Percentiles rank a stretch among this genome's conserved stretches.
Evolutionary conservation across 2,113 vertebrate species (phyloP).

Genomic region (Datnioides undecimradiatus): DNA sequence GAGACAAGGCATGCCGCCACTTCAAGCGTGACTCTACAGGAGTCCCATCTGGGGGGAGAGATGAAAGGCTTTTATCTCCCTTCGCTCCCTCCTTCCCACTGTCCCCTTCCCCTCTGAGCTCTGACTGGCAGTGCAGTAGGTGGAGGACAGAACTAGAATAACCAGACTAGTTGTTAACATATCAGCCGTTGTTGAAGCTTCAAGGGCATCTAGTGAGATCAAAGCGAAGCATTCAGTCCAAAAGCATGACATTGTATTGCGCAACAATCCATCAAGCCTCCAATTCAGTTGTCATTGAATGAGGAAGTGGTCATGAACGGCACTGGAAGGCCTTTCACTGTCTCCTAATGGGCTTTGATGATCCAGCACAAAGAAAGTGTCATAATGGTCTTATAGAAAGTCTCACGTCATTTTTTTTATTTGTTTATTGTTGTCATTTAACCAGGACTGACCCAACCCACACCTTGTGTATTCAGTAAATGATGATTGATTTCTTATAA

Average conservation of each 20-base stretch:
- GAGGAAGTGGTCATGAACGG: slow-evolving; percentile 75
- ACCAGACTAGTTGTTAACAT: slow-evolving; percentile 79
- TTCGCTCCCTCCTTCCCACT: slow-evolving; percentile 24
- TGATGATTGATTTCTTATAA: slow-evolving; percentile 68
- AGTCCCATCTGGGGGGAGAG: slow-evolving; percentile 60
- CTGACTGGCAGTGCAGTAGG: slow-evolving; percentile 71
- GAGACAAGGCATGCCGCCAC: slow-evolving; percentile 66
- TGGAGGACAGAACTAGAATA: slow-evolving; percentile 70
- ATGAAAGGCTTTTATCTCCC: slow-evolving; percentile 76
- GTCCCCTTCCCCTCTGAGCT: slow-evolving; percentile 41
- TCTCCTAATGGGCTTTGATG: slow-evolving; percentile 80
- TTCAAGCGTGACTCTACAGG: slow-evolving; percentile 59
- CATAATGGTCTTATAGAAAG: slow-evolving; percentile 74
- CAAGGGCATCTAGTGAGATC: slow-evolving; percentile 77
- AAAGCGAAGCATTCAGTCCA: slow-evolving; percentile 75
- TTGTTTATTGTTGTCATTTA: slow-evolving; percentile 77
- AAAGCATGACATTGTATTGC: slow-evolving; percentile 76
- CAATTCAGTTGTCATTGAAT: slow-evolving; percentile 76
- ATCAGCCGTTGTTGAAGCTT: slow-evolving; percentile 72
- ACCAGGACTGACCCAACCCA: slow-evolving; percentile 58
- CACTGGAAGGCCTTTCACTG: slow-evolving; percentile 69
- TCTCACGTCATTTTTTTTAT: slow-evolving; percentile 66
- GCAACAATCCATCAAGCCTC: slow-evolving; percentile 74
- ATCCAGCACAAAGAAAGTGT: slow-evolving; percentile 71
- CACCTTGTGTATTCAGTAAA: slow-evolving; percentile 74